These are phyloP conservation scores for Myotis pilosus DNA, from an alignment of 2,797 vertebrate genomes.

Conservation along the genomic window DNA sequence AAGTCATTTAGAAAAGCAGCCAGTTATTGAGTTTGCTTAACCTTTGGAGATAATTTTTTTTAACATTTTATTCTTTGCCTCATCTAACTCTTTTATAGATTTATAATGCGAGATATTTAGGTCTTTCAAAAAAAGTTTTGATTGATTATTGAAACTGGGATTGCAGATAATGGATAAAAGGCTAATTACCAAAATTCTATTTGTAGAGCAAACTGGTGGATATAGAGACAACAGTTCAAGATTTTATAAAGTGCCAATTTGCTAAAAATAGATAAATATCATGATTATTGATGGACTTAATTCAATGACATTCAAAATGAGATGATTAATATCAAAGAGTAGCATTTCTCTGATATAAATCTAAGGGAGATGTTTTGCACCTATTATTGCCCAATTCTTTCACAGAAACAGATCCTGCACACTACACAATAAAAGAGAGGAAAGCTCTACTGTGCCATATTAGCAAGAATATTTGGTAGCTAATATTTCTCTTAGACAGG, in stretches of 20 bases:
- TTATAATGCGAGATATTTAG: slow-evolving; percentile 53
- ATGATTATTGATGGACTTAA: slow-evolving; percentile 82
- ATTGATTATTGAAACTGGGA: slow-evolving; percentile 57
- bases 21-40: slow-evolving; percentile 25
- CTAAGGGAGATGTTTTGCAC: slow-evolving; percentile 59
- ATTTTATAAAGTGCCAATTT: slow-evolving; percentile 71
- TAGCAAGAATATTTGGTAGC: slow-evolving; percentile 5
- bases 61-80: slow-evolving; percentile 52
- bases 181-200: slow-evolving; percentile 71
- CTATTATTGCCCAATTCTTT: slow-evolving; percentile 49
- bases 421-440: slow-evolving; percentile 13
- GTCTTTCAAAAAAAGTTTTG: slow-evolving; percentile 54
- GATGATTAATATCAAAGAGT: slow-evolving; percentile 78
- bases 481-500: background rate
- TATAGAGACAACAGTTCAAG: slow-evolving; percentile 73
- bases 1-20: slow-evolving; percentile 31
- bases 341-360: slow-evolving; percentile 75
- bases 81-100: slow-evolving; percentile 10
- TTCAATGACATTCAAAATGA: slow-evolving; percentile 79
- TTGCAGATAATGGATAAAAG: slow-evolving; percentile 68
- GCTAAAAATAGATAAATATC: slow-evolving; percentile 81
- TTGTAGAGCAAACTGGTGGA: slow-evolving; percentile 75
- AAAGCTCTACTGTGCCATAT: background rate
- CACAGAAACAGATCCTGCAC: slow-evolving; percentile 36
- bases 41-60: slow-evolving; percentile 8